Evolutionary conservation across 2,113 vertebrate genomes (phyloP), one percentile per base, ranked within the genome.

Genomic region (Pseudolaguvia tuberculata): DNA sequence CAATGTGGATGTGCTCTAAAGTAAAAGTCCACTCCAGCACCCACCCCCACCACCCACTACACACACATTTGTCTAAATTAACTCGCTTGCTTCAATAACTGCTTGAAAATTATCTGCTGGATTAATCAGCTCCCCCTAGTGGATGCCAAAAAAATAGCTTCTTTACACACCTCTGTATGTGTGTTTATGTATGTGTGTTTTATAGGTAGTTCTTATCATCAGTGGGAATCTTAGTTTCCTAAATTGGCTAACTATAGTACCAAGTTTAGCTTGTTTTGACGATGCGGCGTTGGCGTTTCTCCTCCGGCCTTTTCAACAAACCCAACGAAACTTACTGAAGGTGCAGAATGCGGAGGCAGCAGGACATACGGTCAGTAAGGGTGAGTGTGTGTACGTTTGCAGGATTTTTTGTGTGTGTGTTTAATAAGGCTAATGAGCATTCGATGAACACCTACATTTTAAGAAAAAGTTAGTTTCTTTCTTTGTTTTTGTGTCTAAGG

Each of bases 221-320:
- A 99, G 95, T 0, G 96, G 96, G 31, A 98, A 98, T 88, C 91
- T 99, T 82, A 98, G 96, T 80, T 98, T 99, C 85, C 91, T 99
- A 2, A 98, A 98, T 91, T 99, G 97, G 96, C 88, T 99, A 45
- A 98, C 96, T 84, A 92, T 98, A 0, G 91, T 99, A 82, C 96
- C 97, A 78, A 93, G 94, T 84, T 69, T 97, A 0, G 91, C 95
- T 58, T 98, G 95, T 86, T 99, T 99, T 0, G 97, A 99, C 0
- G 96, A 99, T 0, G 70, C 83, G 0, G 83, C 90, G 9, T 82
- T 99, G 80, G 86, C 76, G 0, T 90, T 89, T 79, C 83, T 97
- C 42, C 96, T 98, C 42, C 58, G 86, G 63, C 82, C 78, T 0
- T 63, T 63, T 0, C 75, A 87, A 0, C 76, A 82, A 31, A 81